Percentiles rank a stretch among this genome's conserved stretches.
Conservation (phyloP, 2,797 vertebrate species). For the Liasis olivaceus region DNA sequence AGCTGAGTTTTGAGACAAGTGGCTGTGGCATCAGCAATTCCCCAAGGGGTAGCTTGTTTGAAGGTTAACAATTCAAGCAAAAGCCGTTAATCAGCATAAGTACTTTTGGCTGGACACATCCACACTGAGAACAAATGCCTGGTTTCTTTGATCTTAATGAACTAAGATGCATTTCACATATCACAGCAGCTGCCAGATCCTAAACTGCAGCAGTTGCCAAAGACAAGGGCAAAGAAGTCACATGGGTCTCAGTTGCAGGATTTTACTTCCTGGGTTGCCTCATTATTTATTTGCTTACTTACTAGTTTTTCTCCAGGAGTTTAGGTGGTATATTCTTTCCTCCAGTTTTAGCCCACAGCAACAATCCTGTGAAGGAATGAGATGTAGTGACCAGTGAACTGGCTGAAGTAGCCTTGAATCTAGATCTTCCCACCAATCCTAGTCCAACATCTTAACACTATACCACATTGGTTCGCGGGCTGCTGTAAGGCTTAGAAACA, state of each 20-base stretch:
- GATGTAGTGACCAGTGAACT: background rate
- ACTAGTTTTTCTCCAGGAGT: background rate
- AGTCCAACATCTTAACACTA: background rate
- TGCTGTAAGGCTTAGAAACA: background rate
- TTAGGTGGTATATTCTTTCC: background rate
- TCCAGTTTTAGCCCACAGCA: background rate
- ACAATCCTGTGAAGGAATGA: background rate
- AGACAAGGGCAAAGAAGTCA: conserved; percentile 55
- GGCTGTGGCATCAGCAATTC: conserved; percentile 57
- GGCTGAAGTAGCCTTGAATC: background rate
- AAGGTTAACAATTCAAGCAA: conserved; percentile 68
- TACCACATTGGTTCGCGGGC: background rate
- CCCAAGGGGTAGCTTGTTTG: conserved; percentile 59
- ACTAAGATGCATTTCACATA: conserved; percentile 53
- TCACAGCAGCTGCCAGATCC: conserved; percentile 52
- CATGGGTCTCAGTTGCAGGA: conserved; percentile 42
- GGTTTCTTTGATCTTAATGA: conserved; percentile 64
- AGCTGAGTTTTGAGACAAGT: conserved; percentile 69
- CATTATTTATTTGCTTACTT: background rate
- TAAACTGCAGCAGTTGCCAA: conserved; percentile 56
- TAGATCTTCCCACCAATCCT: background rate
- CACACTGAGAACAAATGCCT: conserved; percentile 48
- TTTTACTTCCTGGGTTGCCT: conserved; percentile 42
- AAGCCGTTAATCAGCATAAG: conserved; percentile 67
- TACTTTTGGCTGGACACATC: conserved; percentile 56